Base-by-base conservation (phyloP, 2,797 vertebrate genomes). In the Spinibarbus caldwelli region DNA sequence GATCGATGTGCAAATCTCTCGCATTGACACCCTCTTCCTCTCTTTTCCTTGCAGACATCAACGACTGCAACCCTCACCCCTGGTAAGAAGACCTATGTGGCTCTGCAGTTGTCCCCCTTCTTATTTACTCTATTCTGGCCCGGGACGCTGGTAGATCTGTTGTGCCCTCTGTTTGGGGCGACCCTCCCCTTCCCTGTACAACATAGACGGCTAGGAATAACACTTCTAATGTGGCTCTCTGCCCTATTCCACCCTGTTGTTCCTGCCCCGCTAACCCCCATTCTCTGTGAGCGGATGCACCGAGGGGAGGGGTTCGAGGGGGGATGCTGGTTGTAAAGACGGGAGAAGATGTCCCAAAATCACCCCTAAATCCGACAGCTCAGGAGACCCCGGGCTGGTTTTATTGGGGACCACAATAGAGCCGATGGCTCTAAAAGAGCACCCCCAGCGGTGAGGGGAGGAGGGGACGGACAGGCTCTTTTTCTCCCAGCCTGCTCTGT, bases 41-140 rank as follows among this genome's bases (percentile, higher is more conserved):
- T 84, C 66, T 73, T 29, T 64, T 87, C 76, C 88, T 84, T 84
- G 79, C 89, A 99, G 98, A 99, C 88, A 98, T 94, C 84, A 97
- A 99, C 9, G 97, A 99, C 92, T 99, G 98, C 94, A 98, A 96
- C 91, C 97, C 98, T 89, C 96, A 98, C 90, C 98, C 98, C 2
- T 99, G 98, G 98, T 99, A 95, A 92, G 98, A 96, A 82, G 52
- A 52, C 66, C 34, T 45, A 66, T 67, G 49, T 75, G 54, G 3
- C 67, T 66, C 67, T 80, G 62, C 76, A 83, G 54, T 70, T 71
- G 62, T 82, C 78, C 79, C 75, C 26, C 85, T 78, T 49, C 70
- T 68, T 79, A 81, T 89, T 88, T 88, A 84, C 85, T 84, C 81
- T 84, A 49, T 76, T 49, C 83, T 78, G 82, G 66, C 75, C 85